Evolutionary conservation across 2,888 invertebrate genomes (phyloP), one percentile per base, ranked within the genome.

Genomic region (Lepidocyrtinus sp.): DNA sequence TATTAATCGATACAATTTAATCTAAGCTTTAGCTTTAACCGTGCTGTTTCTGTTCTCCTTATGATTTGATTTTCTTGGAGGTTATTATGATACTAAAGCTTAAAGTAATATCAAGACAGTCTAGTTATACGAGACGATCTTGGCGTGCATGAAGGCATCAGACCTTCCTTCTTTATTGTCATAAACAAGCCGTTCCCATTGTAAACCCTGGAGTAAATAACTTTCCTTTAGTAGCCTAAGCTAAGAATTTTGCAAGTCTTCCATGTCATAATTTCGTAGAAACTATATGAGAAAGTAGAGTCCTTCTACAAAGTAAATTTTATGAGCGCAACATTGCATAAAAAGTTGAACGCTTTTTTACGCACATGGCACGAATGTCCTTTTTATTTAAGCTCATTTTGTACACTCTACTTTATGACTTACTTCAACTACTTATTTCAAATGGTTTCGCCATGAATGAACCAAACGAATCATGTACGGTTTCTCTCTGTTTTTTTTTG

Each of bases 201-300:
- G 59, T 59, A 59, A 21, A 59, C 59, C 22, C 22, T 55, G 55
- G 17, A 59, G 59, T 59, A 21, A 50, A 50, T 50, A 50, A 36
- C 5, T 36, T 36, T 12, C 55, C 9, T 55, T n/a, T 36, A 36
- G 5, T 7, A 59, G 59, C 59, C 2, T 21, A 12, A 59, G 59
- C 3, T 1, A 7, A 50, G 5, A 65, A 74, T 2, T 67, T n/a
- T 74, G 75, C 70, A 70, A 76, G 24, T 59, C n/a, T 76, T 76
- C 70, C 76, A 76, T 67, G 65, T 70, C 59, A 36, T 64, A 45
- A 25, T 36, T 36, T 36, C 36, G 5, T 36, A 12, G 12, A 5
- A 12, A 36, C 5, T 9, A 36, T 36, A 36, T 36, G 36, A 36
- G 36, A 36, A 36, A 36, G 7, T 36, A 36, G 5, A 36, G n/a